Evolutionary conservation across 2,797 vertebrate genomes (phyloP), one percentile per base, ranked within the genome.

Genomic region (Masticophis lateralis): DNA sequence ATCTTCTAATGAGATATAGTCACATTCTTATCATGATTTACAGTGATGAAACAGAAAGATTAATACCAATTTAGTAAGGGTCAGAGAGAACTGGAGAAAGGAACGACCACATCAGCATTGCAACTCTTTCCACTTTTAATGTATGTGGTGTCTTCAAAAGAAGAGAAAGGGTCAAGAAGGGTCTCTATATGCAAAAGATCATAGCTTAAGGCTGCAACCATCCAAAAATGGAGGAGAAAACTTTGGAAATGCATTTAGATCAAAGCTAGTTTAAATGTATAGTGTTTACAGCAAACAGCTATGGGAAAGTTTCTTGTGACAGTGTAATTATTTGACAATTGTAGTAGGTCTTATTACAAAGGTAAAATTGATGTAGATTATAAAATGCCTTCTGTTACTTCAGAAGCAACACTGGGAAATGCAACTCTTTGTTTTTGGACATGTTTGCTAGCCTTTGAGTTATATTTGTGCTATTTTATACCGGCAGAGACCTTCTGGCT

Each of bases 311-410:
- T 56, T 43, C 4, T 28, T 8, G 32, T 60, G 57, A 37, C 47
- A 25, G 14, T 53, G 28, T 74, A 86, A 51, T 11, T n/a, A 51
- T 93, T 66, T 87, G 53, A 93, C 14, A 51, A 51, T 14, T 28
- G 6, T 37, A 83, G 43, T 37, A 83, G 57, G 1, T n/a, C 25
- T 88, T 86, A 53, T 20, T 53, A 37, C 10, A 51, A 74, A 37
- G 5, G 20, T 53, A 74, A 87, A 57, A 69, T 53, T 28, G 59
- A 91, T 89, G 25, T 57, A 25, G n/a, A 6, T 32, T 20, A 86
- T 56, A 51, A 0, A 51, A 1, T 13, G 14, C 2, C 0, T 7
- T 5, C 11, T 0, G 0, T 4, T 92, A 6, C 69, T 89, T 90
- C 87, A 94, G 89, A 3, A 14, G 28, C 25, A 95, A 32, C n/a